Evolutionary conservation across 2,797 vertebrate genomes (phyloP).

Genomic region (Paedocypris micromegethes): DNA sequence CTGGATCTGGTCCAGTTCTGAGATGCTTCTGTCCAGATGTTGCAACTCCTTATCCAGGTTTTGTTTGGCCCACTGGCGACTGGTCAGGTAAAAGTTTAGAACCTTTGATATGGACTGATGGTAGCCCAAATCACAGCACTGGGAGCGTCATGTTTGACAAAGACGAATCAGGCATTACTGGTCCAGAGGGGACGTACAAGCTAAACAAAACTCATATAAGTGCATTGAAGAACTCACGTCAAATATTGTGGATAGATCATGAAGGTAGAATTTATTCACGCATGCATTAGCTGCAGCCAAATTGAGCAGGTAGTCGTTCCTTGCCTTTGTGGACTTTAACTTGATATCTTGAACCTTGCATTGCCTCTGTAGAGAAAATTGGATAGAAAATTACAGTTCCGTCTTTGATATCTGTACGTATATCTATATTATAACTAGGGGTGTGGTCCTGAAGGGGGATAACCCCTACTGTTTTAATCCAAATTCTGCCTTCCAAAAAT

Average conservation of each 20-base stretch:
- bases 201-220: too few species aligned
- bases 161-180: too few species aligned
- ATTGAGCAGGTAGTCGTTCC: slow-evolving; percentile 85
- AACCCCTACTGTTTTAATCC: too few species aligned
- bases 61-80: slow-evolving; percentile 62
- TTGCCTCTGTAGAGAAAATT: slow-evolving; percentile 67
- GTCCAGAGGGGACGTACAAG: too few species aligned
- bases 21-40: slow-evolving; percentile 66
- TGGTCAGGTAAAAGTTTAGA: slow-evolving; percentile 68
- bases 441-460: too few species aligned
- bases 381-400: too few species aligned
- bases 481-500: too few species aligned
- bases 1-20: slow-evolving; percentile 68
- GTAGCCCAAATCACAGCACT: slow-evolving; percentile 83
- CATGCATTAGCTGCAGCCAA: slow-evolving; percentile 77
- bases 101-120: slow-evolving; percentile 72
- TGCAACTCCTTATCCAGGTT: slow-evolving; percentile 69
- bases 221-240: slow-evolving; percentile 62
- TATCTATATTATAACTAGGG: too few species aligned
- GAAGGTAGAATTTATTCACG: slow-evolving; percentile 79
- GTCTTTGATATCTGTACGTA: too few species aligned
- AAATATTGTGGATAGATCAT: slow-evolving; percentile 73
- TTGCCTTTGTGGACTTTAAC: slow-evolving; percentile 80
- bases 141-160: slow-evolving; percentile 4
- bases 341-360: slow-evolving; percentile 75